phyloP scores from a whole-genome alignment of 2,888 invertebrate species.

The Trichogramma dendrolimi region DNA sequence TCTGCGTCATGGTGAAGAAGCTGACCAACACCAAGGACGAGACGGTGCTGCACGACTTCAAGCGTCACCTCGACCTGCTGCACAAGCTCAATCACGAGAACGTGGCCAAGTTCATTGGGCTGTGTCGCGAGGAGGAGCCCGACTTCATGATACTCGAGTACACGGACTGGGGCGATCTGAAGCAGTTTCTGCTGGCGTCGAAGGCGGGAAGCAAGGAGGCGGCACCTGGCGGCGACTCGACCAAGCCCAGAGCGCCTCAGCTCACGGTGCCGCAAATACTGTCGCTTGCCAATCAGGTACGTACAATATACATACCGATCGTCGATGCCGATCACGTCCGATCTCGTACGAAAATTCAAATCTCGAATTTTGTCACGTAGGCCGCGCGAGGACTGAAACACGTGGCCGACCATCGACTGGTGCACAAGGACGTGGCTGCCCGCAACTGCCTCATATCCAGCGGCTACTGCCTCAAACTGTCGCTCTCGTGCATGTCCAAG shows the following conservation, averaged over 20 bases:
- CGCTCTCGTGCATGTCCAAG: conserved; percentile 72
- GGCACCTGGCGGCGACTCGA: conserved; percentile 37
- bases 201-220: conserved; percentile 32
- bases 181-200: conserved; percentile 75
- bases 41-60: conserved; percentile 74
- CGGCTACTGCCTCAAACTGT: conserved; percentile 76
- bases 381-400: conserved; percentile 80
- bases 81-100: conserved; percentile 78
- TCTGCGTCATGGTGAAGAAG: conserved; percentile 69
- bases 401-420: conserved; percentile 68
- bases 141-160: conserved; percentile 86
- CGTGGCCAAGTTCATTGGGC: conserved; percentile 72
- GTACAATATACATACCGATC: not conserved
- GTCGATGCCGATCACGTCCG: not conserved
- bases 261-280: conserved; percentile 66
- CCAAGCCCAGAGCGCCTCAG: conserved; percentile 56
- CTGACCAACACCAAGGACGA: conserved; percentile 76
- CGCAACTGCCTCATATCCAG: conserved; percentile 87
- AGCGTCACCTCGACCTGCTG: conserved; percentile 83
- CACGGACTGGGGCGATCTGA: conserved; percentile 93
- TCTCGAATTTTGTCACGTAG: conserved; percentile 51
- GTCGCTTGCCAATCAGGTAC: conserved; percentile 57
- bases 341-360: not conserved
- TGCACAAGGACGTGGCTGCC: conserved; percentile 89
- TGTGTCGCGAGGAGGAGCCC: conserved; percentile 80